Conservation (phyloP, 2,797 vertebrate species). For the Ispidina picta region DNA sequence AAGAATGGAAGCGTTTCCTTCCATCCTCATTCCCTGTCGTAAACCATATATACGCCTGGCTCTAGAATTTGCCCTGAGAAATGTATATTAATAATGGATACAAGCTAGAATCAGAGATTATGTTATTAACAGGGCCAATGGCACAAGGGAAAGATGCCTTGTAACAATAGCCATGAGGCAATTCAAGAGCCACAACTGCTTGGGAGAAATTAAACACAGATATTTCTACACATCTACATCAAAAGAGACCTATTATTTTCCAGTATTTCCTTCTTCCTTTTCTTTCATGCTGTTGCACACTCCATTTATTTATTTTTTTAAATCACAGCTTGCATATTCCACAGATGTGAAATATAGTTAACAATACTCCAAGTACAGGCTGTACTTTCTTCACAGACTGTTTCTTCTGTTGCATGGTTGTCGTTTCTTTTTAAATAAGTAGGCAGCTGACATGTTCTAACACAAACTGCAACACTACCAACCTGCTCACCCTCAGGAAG, state of each 20-base stretch:
- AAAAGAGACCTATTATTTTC: background rate
- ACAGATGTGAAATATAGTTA: background rate
- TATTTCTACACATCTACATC: background rate
- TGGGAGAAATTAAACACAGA: background rate
- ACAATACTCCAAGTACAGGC: background rate
- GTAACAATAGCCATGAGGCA: background rate
- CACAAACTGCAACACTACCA: background rate
- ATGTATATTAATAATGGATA: background rate
- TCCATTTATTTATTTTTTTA: background rate
- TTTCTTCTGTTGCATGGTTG: background rate
- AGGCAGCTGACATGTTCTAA: conserved; percentile 15
- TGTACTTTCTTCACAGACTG: background rate
- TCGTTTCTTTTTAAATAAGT: background rate
- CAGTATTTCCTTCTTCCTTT: background rate
- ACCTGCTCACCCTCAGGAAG: background rate
- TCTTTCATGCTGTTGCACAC: background rate
- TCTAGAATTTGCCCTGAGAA: background rate
- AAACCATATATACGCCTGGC: background rate
- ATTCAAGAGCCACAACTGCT: background rate
- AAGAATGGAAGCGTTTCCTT: background rate
- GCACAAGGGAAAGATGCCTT: background rate
- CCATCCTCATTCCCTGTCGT: background rate
- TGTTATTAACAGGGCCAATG: background rate
- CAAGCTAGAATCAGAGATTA: background rate
- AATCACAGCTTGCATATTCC: background rate